Conservation (phyloP, 1,140 invertebrate species). For the Achroia grisella region DNA sequence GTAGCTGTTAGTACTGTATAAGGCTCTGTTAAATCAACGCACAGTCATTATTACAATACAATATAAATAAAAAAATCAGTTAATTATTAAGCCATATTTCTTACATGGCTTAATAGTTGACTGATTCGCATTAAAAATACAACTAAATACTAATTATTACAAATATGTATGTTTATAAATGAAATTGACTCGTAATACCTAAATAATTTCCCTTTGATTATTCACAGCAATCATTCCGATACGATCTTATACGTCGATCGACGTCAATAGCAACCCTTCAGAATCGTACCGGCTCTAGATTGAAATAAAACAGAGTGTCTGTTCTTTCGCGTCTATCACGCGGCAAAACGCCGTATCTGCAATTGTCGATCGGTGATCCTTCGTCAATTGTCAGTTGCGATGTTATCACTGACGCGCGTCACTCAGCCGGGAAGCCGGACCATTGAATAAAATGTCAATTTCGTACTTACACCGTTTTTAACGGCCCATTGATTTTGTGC, state of each 20-base stretch:
- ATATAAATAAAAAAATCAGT: no score
- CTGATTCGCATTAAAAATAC: no score
- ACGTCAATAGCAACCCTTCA: slow-evolving; percentile 2
- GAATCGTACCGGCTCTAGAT: background rate
- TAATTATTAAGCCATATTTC: no score
- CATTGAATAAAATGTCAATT: slow-evolving; percentile 43
- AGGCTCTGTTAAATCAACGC: no score
- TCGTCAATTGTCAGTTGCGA: slow-evolving; percentile 26
- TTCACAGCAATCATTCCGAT: slow-evolving; percentile 1
- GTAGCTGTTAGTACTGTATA: no score
- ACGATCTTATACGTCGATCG: background rate
- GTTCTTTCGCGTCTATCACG: slow-evolving; percentile 12
- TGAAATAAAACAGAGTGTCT: slow-evolving; percentile 5
- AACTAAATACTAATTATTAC: no score
- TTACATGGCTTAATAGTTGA: no score
- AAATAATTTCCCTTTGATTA: background rate
- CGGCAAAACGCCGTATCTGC: slow-evolving; percentile 15
- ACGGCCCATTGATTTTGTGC: background rate
- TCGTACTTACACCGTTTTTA: slow-evolving; percentile 15
- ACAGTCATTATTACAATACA: no score
- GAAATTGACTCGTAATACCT: no score
- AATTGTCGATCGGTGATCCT: slow-evolving; percentile 24
- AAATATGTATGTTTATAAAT: no score
- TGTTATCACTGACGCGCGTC: slow-evolving; percentile 35
- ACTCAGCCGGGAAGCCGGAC: slow-evolving; percentile 18